Evolutionary conservation across 2,113 vertebrate species (phyloP).

Genomic region (Bubo bubo): DNA sequence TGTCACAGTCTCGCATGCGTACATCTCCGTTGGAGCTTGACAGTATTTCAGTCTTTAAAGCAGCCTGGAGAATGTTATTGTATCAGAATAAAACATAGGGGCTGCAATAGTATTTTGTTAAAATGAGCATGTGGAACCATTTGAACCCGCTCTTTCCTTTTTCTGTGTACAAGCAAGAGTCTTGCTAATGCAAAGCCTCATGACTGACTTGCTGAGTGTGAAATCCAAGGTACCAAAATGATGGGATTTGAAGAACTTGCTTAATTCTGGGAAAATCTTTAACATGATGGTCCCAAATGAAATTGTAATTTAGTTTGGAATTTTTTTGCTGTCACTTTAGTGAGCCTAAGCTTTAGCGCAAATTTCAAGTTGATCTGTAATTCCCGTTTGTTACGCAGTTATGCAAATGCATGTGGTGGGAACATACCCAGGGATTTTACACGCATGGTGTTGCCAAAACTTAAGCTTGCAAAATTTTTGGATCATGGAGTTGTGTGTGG

Average conservation of each 20-base stretch:
- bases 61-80: not conserved
- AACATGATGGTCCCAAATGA: not conserved
- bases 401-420: not conserved
- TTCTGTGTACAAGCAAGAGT: not conserved
- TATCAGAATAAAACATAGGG: not conserved
- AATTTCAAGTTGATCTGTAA: not conserved
- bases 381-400: not conserved
- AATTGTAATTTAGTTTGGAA: not conserved
- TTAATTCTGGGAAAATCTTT: not conserved
- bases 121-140: not conserved
- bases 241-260: not conserved
- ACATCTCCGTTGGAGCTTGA: not conserved
- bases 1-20: not conserved
- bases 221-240: not conserved
- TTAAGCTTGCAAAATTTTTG: conserved; percentile 1
- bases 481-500: not conserved
- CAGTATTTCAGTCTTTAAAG: not conserved
- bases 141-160: not conserved
- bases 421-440: not conserved
- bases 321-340: not conserved
- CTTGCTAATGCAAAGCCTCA: not conserved
- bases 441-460: not conserved
- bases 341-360: not conserved
- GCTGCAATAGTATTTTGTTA: not conserved
- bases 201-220: not conserved